phyloP scores from a whole-genome alignment of 1,140 invertebrate genomes.

The Magallana ariakensis region DNA sequence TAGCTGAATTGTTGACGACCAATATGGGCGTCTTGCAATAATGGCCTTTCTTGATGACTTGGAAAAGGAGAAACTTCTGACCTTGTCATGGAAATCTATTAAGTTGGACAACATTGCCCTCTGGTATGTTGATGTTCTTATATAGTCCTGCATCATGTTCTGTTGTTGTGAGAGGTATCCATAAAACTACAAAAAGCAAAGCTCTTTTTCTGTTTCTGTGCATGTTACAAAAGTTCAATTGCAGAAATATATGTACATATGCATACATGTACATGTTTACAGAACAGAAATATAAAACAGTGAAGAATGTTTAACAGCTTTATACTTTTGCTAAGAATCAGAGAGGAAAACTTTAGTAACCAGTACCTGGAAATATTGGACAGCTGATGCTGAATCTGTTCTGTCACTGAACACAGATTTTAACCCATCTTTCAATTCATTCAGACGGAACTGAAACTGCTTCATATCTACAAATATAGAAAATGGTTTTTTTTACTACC shows the following conservation, averaged over 20 bases:
- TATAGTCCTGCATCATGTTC: constrained; percentile 99
- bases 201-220: not conserved
- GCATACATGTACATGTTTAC: too few relatives aligned
- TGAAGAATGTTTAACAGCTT: too few relatives aligned
- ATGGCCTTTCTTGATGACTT: too few relatives aligned
- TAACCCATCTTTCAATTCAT: constrained; percentile 67
- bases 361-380: constrained; percentile 92
- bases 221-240: too few relatives aligned
- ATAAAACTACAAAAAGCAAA: constrained; percentile 91
- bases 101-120: constrained; percentile 96
- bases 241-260: too few relatives aligned
- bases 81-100: constrained; percentile 91
- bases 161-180: constrained; percentile 99
- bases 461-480: constrained; percentile 68
- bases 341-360: too few relatives aligned
- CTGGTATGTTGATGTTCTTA: constrained; percentile 98
- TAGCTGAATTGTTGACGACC: too few relatives aligned
- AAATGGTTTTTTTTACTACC: not conserved
- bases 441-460: constrained; percentile 70
- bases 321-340: too few relatives aligned
- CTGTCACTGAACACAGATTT: constrained; percentile 92
- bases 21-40: too few relatives aligned
- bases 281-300: too few relatives aligned
- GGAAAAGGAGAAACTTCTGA: constrained; percentile 56
- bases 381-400: constrained; percentile 97